A percentile compares a stretch with the other conserved stretches of the same genome.
Conservation (phyloP, 92 coral and sea anemone species). For the Ricordea florida region DNA sequence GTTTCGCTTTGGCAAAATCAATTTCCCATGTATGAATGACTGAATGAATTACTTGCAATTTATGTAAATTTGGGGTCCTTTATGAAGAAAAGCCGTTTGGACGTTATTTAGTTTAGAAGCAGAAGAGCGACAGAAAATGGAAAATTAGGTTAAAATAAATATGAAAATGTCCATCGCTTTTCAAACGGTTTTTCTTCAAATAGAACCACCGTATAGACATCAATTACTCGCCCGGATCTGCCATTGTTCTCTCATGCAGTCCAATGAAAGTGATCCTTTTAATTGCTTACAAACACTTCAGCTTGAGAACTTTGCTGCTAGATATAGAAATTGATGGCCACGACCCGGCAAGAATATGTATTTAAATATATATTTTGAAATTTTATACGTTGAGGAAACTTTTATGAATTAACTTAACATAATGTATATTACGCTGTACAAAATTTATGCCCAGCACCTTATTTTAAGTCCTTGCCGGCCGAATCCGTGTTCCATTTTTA, state of each 20-base stretch:
- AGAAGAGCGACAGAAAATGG: conserved; percentile 41
- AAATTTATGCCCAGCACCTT: conserved; percentile 47
- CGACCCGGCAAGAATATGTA: conserved; percentile 61
- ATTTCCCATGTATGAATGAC: conserved; percentile 81
- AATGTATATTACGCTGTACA: conserved; percentile 69
- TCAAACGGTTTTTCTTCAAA: conserved; percentile 74
- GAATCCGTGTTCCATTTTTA: conserved; percentile 33
- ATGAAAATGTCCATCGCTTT: conserved; percentile 58
- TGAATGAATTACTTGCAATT: conserved; percentile 84
- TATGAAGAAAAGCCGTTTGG: conserved; percentile 81
- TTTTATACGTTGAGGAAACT: conserved; percentile 86
- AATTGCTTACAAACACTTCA: conserved; percentile 75
- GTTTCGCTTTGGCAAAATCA: conserved; percentile 63
- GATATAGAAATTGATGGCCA: conserved; percentile 55
- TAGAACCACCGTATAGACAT: conserved; percentile 57
- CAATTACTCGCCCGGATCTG: conserved; percentile 56
- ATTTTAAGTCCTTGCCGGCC: conserved; percentile 42
- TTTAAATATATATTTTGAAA: conserved; percentile 92
- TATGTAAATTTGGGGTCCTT: conserved; percentile 88
- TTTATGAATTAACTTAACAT: conserved; percentile 76
- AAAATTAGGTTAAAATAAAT: conserved; percentile 69
- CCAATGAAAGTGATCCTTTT: conserved; percentile 61
- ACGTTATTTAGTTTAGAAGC: conserved; percentile 68
- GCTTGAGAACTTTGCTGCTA: conserved; percentile 50
- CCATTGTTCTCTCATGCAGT: conserved; percentile 57